Base-by-base conservation (phyloP, 2,797 vertebrate genomes). In the Kryptopterus vitreolus region DNA sequence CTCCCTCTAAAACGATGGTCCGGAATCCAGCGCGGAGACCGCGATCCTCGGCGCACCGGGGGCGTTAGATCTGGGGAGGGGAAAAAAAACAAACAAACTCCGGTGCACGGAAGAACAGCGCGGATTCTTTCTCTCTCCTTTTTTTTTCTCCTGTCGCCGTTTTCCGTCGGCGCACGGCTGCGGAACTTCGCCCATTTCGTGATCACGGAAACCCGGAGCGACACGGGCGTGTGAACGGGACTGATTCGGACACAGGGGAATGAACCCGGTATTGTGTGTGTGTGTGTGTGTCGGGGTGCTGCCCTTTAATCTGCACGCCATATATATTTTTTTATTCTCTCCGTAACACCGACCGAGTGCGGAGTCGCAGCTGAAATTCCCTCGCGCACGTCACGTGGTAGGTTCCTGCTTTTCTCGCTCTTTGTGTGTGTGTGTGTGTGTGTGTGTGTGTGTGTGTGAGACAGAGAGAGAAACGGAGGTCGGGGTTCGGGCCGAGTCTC, bases 331-430 rank as follows among this genome's bases (percentile, higher is more conserved):
- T 43, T 43, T 43, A 0, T 2, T 10, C 38, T 43, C 38, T 43
- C 10, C 38, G 10, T 92, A 88, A 91, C 92, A 91, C 89, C 91
- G 77, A 92, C 94, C 94, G 93, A 93, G 94, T 93, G 93, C 92
- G 94, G 94, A 94, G 95, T 95, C 95, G 93, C 94, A 93, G 87
- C 90, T 89, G 93, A 95, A 95, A 95, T 93, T 96, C 94, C 94
- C 95, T 95, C 94, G 90, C 94, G 90, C 94, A 94, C 94, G 94
- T 96, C 96, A 96, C 96, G 96, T 96, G 96, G 96, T 97, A 97
- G 94, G 96, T 96, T 95, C 95, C 95, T 94, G 93, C 93, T 93
- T 94, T 94, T 81, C 93, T 93, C 96, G 38, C 38, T 96, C 96
- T 96, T 95, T 96, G 73, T 71, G 77, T 43, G 50, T 7, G 63